Base-by-base conservation (phyloP, 1,140 invertebrate genomes). In the Hestina assimilis region DNA sequence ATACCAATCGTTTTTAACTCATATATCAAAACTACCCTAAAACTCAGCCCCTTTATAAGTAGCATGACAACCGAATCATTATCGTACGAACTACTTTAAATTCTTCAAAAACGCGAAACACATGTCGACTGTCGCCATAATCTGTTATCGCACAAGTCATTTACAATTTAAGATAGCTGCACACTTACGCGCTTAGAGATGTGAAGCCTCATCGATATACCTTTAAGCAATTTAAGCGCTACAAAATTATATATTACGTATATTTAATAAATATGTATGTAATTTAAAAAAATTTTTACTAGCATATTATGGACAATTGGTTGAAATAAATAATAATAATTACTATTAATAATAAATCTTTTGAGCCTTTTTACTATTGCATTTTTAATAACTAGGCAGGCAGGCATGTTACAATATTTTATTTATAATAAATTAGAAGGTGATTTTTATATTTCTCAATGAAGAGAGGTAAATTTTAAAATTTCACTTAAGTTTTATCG, bases 91-190 rank as follows among this genome's bases (percentile, higher is more conserved):
- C 64, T 75, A 75, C 75, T 80, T 72, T 69, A 72, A 71, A 76
- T 80, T 79, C 63, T 67, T 66, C 48, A 62, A 53, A 64, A 74
- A 75, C 61, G 67, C 66, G 58, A 64, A 78, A 79, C 79, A 83
- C 63, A 75, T 83, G 79, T 79, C 66, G 63, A 60, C 66, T 53
- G 63, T 45, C 65, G 66, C 63, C 55, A 60, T 53, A 61, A 45
- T 50, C 23, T 24, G 47, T 74, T 78, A 75, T 76, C 69, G 69
- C 38, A 38, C 43, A 56, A 69, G 64, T 76, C 67, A 69, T 67
- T 55, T 75, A 69, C 55, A 63, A 58, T 46, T 60, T 45, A 6
- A 67, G 72, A 81, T 79, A 69, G 64, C 54, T 50, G 21, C 55
- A 47, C 57, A 69, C 64, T 78, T 66, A 69, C 47, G 57, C 59